These are phyloP conservation scores for Mythimna ferrago DNA, from an alignment of 2,888 invertebrate species.

Conservation along the genomic window DNA sequence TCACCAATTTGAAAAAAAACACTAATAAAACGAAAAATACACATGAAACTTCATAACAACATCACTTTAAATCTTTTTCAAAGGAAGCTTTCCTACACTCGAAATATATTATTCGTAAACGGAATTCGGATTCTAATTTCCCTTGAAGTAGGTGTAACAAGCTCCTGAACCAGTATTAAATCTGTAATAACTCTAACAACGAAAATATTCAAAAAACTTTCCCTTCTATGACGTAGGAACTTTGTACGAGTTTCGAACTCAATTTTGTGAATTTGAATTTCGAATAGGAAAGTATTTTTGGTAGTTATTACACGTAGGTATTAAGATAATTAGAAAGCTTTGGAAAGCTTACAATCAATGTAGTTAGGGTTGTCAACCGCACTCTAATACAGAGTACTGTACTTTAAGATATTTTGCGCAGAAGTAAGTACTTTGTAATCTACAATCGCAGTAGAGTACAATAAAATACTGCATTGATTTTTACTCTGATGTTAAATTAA, in stretches of 20 bases:
- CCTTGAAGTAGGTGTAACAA: conserved; percentile 30
- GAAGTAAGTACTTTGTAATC: no score
- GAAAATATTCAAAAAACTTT: conserved; percentile 28
- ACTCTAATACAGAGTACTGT: no score
- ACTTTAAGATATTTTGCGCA: no score
- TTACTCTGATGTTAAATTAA: no score
- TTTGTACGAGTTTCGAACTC: conserved; percentile 5
- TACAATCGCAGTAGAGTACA: no score
- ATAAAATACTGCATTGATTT: no score
- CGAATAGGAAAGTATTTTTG: conserved; percentile 3
- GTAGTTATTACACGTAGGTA: neutral
- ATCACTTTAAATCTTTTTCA: conserved; percentile 16
- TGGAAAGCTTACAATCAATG: conserved; percentile 5
- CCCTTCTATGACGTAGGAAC: neutral
- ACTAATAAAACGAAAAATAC: neutral
- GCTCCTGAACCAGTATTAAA: conserved; percentile 24
- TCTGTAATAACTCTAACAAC: conserved; percentile 38
- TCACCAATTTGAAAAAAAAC: neutral
- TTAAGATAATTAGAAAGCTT: conserved; percentile 15
- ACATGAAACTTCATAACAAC: neutral
- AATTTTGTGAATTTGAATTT: conserved; percentile 32
- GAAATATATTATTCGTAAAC: conserved; percentile 36
- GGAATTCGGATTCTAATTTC: conserved; percentile 26
- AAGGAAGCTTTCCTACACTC: conserved; percentile 4
- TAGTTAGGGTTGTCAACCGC: no score